Evolutionary conservation across 2,888 invertebrate genomes (phyloP), one percentile per base, ranked within the genome.

Genomic region (Spicauda simplicius): DNA sequence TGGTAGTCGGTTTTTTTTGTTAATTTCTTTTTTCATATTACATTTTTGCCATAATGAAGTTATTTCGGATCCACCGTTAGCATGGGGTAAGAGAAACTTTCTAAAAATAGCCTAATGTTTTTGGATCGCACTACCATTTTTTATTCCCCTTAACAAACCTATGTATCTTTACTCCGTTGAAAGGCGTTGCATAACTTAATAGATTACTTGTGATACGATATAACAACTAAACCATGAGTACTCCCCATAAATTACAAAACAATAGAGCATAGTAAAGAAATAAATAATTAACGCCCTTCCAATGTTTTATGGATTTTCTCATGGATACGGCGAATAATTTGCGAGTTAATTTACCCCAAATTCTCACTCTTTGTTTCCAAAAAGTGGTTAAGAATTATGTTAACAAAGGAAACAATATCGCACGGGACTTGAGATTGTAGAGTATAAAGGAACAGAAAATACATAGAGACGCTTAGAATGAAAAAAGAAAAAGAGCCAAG

Each of bases 321-420:
- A 59, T 50, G 30, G n/a, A 59, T 48, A 59, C 48, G n/a, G 19
- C 41, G n/a, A n/a, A n/a, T 58, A 58, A 45, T 58, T 58, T 58
- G 45, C 57, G 20, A 18, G 41, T 58, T 20, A 20, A 25, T 2
- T 4, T 25, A 25, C 20, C n/a, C 16, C 14, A 18, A 58, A 45
- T 58, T 58, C 45, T 14, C 45, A 58, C 45, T 16, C 37, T 33
- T 45, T 58, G 41, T 45, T 41, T 20, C 12, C 5, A 25, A 5
- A 5, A 25, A 25, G 5, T 37, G 8, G 12, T 20, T 12, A 53
- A 16, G 25, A 30, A 12, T 20, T 25, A 5, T 25, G 20, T 48
- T 48, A 48, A 59, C 45, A 58, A 59, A 45, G 19, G 19, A 48
- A 59, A 19, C 25, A 25, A 48, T 48, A 59, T 59, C 48, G 58